Base-by-base conservation (phyloP, 2,888 invertebrate species). In the Lepeophtheirus nordmannii region DNA sequence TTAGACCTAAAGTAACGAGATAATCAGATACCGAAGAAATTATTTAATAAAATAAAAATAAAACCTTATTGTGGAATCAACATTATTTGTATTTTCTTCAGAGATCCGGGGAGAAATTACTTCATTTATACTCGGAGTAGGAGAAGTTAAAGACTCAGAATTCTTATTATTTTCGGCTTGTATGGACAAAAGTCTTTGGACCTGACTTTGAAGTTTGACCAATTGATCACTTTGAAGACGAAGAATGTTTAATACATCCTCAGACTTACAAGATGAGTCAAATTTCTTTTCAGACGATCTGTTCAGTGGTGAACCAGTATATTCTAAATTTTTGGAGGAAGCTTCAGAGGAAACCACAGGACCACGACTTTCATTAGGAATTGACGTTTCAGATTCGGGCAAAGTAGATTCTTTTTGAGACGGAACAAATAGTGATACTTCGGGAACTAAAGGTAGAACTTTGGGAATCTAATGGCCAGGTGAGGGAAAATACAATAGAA, bases 161-260 rank as follows among this genome's bases (percentile, higher is more conserved):
- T 30, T 17, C 53, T 46, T 17, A 46, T 46, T 17, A 14, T 17
- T 14, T 46, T 46, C 53, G 17, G n/a, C 17, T 8, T 46, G 53
- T n/a, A 46, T 46, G 53, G 53, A 46, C 53, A 46, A 46, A 46
- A 46, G 53, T 17, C 53, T 46, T 17, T 46, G 53, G 17, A 46
- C 53, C 53, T 46, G 53, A n/a, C n/a, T 46, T 17, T 46, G 53
- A 46, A 46, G 53, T 17, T 46, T 46, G n/a, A 46, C 17, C 17
- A 46, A 17, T 17, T 46, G 53, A 46, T 46, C 53, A 46, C 53
- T 46, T 46, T 46, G 53, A 46, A 46, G n/a, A 3, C 53, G 53
- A 46, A 46, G 53, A 8, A 46, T 46, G 8, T 46, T 17, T 8
- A 46, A 17, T n/a, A 46, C 53, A 46, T 46, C 53, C 8, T 14